Evolutionary conservation across 2,797 vertebrate species (phyloP).

Genomic region (Benthosema pterotum): DNA sequence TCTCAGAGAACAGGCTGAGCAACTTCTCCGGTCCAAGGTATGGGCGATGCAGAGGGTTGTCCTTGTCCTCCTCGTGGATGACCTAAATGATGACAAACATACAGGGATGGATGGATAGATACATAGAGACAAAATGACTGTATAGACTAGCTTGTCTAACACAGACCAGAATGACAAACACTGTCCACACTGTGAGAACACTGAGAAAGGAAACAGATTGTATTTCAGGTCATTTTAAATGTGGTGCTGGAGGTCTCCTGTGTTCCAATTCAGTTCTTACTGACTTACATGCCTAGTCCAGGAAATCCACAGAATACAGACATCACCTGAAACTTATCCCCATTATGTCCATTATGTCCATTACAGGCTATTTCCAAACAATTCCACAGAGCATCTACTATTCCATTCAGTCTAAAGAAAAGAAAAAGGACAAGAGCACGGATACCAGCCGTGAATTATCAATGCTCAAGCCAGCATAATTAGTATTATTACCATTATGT

Average conservation of each 20-base stretch:
- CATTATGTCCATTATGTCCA: neutral
- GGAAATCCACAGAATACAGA: constrained; percentile 1
- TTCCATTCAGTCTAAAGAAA: neutral
- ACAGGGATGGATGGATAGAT: neutral
- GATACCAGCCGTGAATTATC: neutral
- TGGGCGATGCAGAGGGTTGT: constrained; percentile 59
- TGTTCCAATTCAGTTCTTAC: neutral
- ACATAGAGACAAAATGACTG: neutral
- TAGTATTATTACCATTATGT: neutral
- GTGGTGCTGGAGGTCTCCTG: neutral
- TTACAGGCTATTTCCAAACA: neutral
- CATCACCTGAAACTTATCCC: neutral
- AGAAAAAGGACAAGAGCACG: neutral
- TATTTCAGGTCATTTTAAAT: neutral
- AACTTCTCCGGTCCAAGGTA: constrained; percentile 84
- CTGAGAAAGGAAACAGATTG: neutral
- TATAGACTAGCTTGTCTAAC: no score
- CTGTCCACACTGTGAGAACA: neutral
- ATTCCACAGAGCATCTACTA: neutral
- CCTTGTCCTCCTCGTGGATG: constrained; percentile 60
- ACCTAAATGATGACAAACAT: constrained; percentile 66
- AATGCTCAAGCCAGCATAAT: constrained; percentile 6
- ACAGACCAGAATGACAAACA: neutral
- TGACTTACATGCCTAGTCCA: neutral
- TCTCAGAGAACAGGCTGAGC: constrained; percentile 79